Evolutionary conservation across 2,888 invertebrate genomes (phyloP).

Genomic region (Sepioteuthis lessoniana): DNA sequence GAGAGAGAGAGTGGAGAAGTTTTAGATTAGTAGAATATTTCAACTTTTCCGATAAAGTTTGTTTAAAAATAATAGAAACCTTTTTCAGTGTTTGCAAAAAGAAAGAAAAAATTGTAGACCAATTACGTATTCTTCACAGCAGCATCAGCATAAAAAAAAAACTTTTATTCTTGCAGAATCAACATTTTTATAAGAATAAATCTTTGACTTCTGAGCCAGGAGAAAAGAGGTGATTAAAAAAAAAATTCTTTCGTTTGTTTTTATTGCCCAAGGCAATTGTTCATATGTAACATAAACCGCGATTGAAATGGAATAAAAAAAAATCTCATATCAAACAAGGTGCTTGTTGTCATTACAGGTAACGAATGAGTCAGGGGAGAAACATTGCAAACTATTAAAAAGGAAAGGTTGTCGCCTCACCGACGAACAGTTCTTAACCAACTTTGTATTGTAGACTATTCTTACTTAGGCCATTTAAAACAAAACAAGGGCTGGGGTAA

Average conservation of each 20-base stretch:
- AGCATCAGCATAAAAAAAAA: neutral
- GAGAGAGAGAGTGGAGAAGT: no score
- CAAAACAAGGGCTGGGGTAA: no score
- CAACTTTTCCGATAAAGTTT: neutral
- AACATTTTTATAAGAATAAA: conserved; percentile 11
- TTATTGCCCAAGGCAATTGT: neutral
- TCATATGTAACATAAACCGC: neutral
- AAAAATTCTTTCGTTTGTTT: neutral
- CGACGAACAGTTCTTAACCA: no score
- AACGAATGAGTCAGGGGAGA: neutral
- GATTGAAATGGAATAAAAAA: conserved; percentile 9
- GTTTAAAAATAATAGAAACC: neutral
- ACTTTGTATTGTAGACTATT: no score
- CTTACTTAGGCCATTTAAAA: no score
- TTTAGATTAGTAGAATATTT: no score
- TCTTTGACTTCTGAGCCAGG: neutral
- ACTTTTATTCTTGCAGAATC: neutral
- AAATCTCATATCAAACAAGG: neutral
- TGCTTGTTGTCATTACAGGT: neutral
- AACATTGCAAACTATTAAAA: neutral
- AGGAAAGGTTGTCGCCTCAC: neutral
- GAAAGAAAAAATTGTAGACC: neutral
- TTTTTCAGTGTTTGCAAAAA: neutral
- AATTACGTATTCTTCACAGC: neutral
- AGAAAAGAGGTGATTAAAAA: no score